Evolutionary conservation across 92 coral and sea anemone genomes (phyloP).

Genomic region (Zoanthus solanderi): DNA sequence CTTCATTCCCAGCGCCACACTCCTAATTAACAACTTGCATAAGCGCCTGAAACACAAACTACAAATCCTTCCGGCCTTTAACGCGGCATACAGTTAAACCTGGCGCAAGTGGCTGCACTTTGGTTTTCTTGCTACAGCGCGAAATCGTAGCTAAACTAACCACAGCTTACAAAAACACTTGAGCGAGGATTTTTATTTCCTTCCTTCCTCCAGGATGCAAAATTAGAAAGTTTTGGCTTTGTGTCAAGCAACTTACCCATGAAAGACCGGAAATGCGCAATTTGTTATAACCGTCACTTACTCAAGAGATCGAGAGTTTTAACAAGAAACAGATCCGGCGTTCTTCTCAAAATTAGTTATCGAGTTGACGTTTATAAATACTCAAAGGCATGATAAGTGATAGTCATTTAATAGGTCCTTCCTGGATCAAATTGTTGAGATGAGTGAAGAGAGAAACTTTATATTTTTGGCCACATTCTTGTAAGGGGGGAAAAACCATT

Average conservation of each 20-base stretch:
- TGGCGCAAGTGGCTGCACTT: not conserved
- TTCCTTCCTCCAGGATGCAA: not conserved
- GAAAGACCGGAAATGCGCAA: slow-evolving; percentile 37
- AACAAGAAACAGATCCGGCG: slow-evolving; percentile 34
- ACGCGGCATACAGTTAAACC: not conserved
- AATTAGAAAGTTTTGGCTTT: not conserved
- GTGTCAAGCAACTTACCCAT: not conserved
- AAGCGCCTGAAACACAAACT: slow-evolving; percentile 8
- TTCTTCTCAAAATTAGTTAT: slow-evolving; percentile 1
- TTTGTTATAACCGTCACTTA: slow-evolving; percentile 30
- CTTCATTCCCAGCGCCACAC: too few species aligned
- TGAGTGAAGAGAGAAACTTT: not conserved
- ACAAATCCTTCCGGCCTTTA: slow-evolving; percentile 31
- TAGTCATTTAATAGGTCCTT: slow-evolving; percentile 22
- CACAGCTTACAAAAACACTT: not conserved
- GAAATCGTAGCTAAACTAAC: slow-evolving; percentile 10
- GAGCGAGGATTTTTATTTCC: not conserved
- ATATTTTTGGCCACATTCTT: not conserved
- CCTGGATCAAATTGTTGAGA: not conserved
- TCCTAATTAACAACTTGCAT: not conserved
- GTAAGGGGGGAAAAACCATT: too few species aligned
- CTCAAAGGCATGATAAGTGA: slow-evolving; percentile 1
- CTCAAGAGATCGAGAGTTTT: slow-evolving; percentile 27
- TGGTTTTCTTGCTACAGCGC: slow-evolving; percentile 16
- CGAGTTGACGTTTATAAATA: not conserved